Base-by-base conservation (phyloP, 2,888 invertebrate species). In the Scelioninae gen. 1 region DNA sequence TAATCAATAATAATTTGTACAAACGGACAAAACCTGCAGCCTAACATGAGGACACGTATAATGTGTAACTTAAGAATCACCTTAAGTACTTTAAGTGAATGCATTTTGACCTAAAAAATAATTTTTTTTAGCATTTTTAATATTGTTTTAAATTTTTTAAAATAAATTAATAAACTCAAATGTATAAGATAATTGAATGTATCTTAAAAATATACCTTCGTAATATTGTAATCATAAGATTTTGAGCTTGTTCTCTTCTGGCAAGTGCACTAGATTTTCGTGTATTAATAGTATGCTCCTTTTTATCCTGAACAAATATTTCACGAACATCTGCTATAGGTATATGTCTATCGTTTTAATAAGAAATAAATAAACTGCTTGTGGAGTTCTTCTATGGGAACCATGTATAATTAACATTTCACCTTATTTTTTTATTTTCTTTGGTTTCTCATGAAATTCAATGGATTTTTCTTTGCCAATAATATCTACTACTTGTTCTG, bases 401-500 rank as follows among this genome's bases (percentile, higher is more conserved):
- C 96, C 96, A 92, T 97, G 96, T 95, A 96, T 95, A 60, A 96
- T 95, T 91, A 96, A 93, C 95, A 97, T 96, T n/a, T 97, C 98
- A 23, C 97, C 97, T 86, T 95, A 95, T 82, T 95, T 95, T 93
- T 98, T 97, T 69, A 97, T 94, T 87, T 95, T 94, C 90, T 96
- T 96, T n/a, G 97, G 97, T 93, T 96, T 95, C 88, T 95, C 94
- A 88, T 95, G 96, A 65, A 97, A 93, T 86, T 95, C 94, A 81
- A 97, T 94, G 7, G 96, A 95, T 89, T 96, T 95, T 84, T 95
- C 94, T 85, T 95, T 95, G 38, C 97, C 97, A 85, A 96, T 91
- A 29, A 95, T 93, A 88, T 95, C 93, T 16, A 97, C 95, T 85
- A 96, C 95, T 87, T 95, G 94, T 84, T 93, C 96, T 96, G 92